Base-by-base conservation (phyloP, 92 coral and sea anemone species). In the Ricordea florida region DNA sequence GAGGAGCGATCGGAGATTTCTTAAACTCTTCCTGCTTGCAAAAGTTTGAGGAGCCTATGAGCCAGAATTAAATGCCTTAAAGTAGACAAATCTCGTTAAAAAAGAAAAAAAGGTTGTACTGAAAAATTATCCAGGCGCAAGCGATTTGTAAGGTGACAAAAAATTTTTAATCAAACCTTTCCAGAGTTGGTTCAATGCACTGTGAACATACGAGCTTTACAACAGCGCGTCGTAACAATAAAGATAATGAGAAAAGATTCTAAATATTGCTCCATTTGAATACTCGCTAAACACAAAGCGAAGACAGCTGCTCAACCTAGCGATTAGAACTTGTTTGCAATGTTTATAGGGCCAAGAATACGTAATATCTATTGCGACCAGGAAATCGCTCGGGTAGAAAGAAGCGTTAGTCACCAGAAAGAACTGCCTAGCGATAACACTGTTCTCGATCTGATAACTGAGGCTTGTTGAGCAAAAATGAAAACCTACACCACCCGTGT, bases 181-280 rank as follows among this genome's bases (percentile, higher is more conserved):
- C 40, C 76, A 69, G 20, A 4, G 23, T 23, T 15, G 30, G 26
- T n/a, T n/a, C n/a, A n/a, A n/a, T 53, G 28, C 26, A 37, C 20
- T 57, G 43, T 58, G 20, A 72, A 57, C 26, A 18, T 14, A 72
- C 44, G 8, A 57, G 13, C 35, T 44, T 31, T 24, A 29, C 57
- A 50, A 30, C 37, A 22, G 35, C 1, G 34, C 49, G 70, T 35
- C 49, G 24, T 22, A 43, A 60, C 80, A 43, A 30, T 73, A 73
- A 58, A 40, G 65, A 38, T 71, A 56, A 72, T 59, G 32, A 72
- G 43, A 58, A 28, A 45, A 57, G 59, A 73, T 44, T 73, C 59
- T 32, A 73, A 73, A 73, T 25, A 56, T 47, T 18, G 72, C 59
- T 53, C n/a, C 38, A 70, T 70, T 70, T 55, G 77, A 53, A 70